Conservation (phyloP, 2,797 vertebrate species). For the Ptychadena robeensis region DNA sequence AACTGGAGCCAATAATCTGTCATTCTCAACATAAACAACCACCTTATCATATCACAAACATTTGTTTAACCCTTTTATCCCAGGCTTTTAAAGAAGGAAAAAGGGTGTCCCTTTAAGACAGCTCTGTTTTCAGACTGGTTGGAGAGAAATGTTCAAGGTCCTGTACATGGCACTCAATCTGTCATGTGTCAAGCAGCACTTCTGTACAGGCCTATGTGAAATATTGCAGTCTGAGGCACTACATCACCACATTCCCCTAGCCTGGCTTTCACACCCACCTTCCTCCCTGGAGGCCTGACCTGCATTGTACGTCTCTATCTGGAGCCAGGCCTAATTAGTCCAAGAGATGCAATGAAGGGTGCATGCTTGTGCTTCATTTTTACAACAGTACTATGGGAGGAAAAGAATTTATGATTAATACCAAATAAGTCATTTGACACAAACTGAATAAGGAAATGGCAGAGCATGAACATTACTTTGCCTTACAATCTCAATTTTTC, state of each 20-base stretch:
- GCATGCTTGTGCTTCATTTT: constrained; percentile 72
- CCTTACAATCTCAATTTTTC: constrained; percentile 76
- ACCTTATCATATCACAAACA: constrained; percentile 99
- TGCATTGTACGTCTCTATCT: constrained; percentile 67
- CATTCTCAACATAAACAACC: constrained; percentile 91
- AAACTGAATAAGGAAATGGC: constrained; percentile 71
- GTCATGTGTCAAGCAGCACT: constrained; percentile 77
- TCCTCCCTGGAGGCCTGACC: constrained; percentile 67
- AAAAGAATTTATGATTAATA: constrained; percentile 71
- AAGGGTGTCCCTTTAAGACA: constrained; percentile 73
- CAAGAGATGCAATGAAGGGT: constrained; percentile 61
- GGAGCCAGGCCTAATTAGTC: constrained; percentile 74
- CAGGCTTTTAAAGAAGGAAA: constrained; percentile 78
- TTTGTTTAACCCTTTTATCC: constrained; percentile 98
- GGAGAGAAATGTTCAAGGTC: constrained; percentile 81
- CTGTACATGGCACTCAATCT: constrained; percentile 79
- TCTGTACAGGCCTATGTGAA: constrained; percentile 68
- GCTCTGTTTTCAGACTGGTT: constrained; percentile 73
- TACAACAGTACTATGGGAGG: constrained; percentile 68
- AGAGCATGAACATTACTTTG: constrained; percentile 74
- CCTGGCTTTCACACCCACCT: constrained; percentile 66
- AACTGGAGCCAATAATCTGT: constrained; percentile 82
- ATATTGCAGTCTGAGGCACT: constrained; percentile 67
- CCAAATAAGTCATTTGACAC: constrained; percentile 73
- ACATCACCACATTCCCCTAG: constrained; percentile 67